Evolutionary conservation across 2,797 vertebrate genomes (phyloP), one percentile per base, ranked within the genome.

Genomic region (Fundulus diaphanus): DNA sequence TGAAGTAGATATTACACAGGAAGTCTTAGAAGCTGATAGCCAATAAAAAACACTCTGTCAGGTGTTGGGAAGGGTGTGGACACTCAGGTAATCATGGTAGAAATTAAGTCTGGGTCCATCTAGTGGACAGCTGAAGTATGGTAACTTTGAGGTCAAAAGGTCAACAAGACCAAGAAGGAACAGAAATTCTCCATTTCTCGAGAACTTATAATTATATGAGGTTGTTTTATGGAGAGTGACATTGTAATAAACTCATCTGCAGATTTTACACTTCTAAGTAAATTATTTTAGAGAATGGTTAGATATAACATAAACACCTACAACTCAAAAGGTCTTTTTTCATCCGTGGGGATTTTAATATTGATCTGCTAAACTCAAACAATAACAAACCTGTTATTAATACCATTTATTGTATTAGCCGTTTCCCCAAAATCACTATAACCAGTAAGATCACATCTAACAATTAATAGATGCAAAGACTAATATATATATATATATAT

Each of bases 111-210:
- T 66, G 44, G 35, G 49, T 27, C 59, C 49, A 74, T 70, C 74
- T 81, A 24, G 66, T 73, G 70, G 74, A 42, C n/a, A 37, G 29
- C 65, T 27, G 40, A 61, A 54, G 59, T 73, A 46, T 29, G 9
- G 59, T 49, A 65, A 67, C 29, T 73, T 69, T 44, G 49, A 73
- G 66, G 79, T 70, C 27, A 27, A 76, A 61, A 22, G 27, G 27
- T 2, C 24, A 22, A 24, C 9, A 20, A 73, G 42, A 42, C 6
- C 33, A 56, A 27, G 16, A 24, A 65, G 7, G 16, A 35, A 56
- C 29, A 56, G 5, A 16, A 68, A 9, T 56, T 4, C 22, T 27
- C 27, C n/a, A 42, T 9, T 16, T 7, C 4, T 16, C 13, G 18
- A 20, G 48, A 49, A 49, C 20, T 3, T 9, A 37, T 37, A 24